Conservation (phyloP, 2,113 vertebrate genomes). For the Eidolon helvum region DNA sequence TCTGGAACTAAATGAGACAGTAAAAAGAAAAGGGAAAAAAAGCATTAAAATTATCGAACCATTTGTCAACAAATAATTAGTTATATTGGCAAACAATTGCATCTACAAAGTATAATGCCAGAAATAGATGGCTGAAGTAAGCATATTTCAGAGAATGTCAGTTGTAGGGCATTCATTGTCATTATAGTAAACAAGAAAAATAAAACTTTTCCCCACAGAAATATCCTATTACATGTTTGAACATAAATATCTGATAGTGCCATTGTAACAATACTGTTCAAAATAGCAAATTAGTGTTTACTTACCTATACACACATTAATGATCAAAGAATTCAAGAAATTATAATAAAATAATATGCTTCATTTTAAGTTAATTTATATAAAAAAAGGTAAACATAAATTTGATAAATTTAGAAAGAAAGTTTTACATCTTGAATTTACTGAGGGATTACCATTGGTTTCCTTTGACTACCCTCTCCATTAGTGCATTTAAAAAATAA, state of each 20-base stretch:
- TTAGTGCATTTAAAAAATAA: background rate
- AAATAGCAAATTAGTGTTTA: background rate
- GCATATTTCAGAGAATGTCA: background rate
- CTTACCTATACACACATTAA: background rate
- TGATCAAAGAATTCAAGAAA: background rate
- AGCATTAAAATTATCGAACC: background rate
- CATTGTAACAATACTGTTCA: background rate
- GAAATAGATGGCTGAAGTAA: background rate
- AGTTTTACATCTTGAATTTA: background rate
- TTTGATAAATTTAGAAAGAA: background rate
- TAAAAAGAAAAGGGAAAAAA: background rate
- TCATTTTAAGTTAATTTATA: background rate
- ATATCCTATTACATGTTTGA: background rate
- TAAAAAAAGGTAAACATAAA: background rate
- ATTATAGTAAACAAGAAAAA: background rate
- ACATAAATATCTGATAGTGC: background rate
- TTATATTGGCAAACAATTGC: background rate
- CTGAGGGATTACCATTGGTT: background rate
- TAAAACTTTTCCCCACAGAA: background rate
- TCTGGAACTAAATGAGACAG: background rate
- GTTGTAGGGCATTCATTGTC: background rate
- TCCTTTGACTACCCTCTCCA: background rate
- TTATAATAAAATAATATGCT: background rate
- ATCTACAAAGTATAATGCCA: background rate
- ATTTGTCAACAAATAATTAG: background rate